Conservation (phyloP, 2,888 invertebrate species). For the Drosophila cognata region DNA sequence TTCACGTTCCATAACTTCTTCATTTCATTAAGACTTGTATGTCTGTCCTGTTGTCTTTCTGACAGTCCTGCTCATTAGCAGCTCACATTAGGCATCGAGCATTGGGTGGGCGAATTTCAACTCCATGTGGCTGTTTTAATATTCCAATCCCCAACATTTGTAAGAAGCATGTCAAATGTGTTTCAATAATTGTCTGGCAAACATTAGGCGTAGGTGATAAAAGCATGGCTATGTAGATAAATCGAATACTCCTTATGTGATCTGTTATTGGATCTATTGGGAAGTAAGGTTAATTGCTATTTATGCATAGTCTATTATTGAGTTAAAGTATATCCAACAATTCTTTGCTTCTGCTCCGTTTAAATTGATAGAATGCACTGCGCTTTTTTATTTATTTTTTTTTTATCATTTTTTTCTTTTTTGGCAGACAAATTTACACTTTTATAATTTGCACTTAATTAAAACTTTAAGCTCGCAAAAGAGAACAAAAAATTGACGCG, state of each 20-base stretch:
- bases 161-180: constrained; percentile 56
- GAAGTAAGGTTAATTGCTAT: not conserved
- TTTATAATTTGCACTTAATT: constrained; percentile 80
- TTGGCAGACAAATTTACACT: constrained; percentile 54
- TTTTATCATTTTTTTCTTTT: constrained; percentile 10
- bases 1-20: constrained; percentile 37
- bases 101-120: not conserved
- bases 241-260: not conserved
- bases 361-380: not conserved
- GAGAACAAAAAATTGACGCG: constrained; percentile 28
- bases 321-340: not conserved
- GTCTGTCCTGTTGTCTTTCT: constrained; percentile 9
- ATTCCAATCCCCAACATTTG: constrained; percentile 40
- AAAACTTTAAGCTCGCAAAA: constrained; percentile 58
- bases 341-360: not conserved
- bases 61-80: constrained; percentile 55
- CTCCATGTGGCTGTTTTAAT: constrained; percentile 21
- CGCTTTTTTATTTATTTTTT: constrained; percentile 15
- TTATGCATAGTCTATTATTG: not conserved
- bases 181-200: constrained; percentile 60
- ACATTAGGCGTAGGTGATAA: not conserved
- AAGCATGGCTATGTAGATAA: not conserved
- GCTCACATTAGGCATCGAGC: constrained; percentile 23
- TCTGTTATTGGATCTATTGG: not conserved
- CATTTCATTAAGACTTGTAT: constrained; percentile 36